A percentile compares a stretch with the other conserved stretches of the same genome.
Evolutionary conservation across 2,888 invertebrate genomes (phyloP).

Genomic region (Amiota mariae): DNA sequence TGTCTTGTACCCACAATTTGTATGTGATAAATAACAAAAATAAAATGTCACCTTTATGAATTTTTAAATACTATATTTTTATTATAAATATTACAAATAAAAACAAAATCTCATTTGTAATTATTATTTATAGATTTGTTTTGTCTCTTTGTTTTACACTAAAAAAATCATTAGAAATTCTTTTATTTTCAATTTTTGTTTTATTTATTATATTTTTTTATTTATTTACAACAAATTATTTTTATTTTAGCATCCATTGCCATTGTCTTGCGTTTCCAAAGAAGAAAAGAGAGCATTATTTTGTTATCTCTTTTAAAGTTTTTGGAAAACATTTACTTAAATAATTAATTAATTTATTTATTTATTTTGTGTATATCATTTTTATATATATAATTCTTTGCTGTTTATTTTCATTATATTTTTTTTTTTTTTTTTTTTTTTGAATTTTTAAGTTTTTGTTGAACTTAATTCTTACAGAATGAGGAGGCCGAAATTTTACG

Average conservation of each 20-base stretch:
- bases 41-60: conserved; percentile 36
- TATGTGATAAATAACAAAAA: too few species aligned
- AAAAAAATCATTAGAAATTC: conserved; percentile 36
- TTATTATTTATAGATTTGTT: conserved; percentile 32
- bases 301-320: conserved; percentile 51
- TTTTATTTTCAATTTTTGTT: conserved; percentile 56
- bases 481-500: conserved; percentile 67
- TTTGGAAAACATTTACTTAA: conserved; percentile 45
- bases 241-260: conserved; percentile 30
- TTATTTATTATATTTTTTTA: conserved; percentile 43
- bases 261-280: conserved; percentile 41
- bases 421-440: too few species aligned
- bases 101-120: conserved; percentile 65
- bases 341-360: conserved; percentile 49
- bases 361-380: conserved; percentile 12
- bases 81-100: conserved; percentile 68
- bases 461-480: conserved; percentile 74
- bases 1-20: too few species aligned
- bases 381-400: conserved; percentile 40
- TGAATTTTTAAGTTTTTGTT: too few species aligned
- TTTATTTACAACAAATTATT: conserved; percentile 73
- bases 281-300: conserved; percentile 36
- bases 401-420: conserved; percentile 50
- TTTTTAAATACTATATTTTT: conserved; percentile 65
- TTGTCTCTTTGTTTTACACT: conserved; percentile 16